phyloP scores from a whole-genome alignment of 1,140 invertebrate genomes.

The Euwallacea fornicatus region DNA sequence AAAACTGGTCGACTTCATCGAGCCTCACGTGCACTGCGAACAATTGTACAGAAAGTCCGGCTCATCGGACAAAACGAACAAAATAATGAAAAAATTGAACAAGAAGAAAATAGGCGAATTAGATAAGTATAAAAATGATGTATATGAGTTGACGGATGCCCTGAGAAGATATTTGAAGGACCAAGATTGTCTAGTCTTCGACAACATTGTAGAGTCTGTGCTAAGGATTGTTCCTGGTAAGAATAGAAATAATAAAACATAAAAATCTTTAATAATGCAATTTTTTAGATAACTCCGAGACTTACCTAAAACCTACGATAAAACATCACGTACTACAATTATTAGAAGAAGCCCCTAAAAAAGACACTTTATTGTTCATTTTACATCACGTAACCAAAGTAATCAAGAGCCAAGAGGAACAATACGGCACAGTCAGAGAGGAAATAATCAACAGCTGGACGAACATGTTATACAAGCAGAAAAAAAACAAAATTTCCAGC shows the following conservation, averaged over 20 bases:
- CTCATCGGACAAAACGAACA: conserved; percentile 40
- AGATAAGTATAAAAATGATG: conserved; percentile 42
- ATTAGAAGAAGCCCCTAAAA: conserved; percentile 38
- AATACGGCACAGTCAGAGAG: conserved; percentile 19
- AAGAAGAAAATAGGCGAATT: conserved; percentile 42
- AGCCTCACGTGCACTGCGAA: conserved; percentile 34
- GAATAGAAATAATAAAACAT: conserved; percentile 1
- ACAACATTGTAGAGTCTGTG: conserved; percentile 71
- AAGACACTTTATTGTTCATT: conserved; percentile 85
- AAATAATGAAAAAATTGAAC: conserved; percentile 43
- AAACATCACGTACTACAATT: conserved; percentile 21
- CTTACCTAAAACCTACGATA: conserved; percentile 27
- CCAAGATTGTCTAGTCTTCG: conserved; percentile 80
- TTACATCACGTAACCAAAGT: conserved; percentile 89
- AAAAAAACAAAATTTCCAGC: conserved; percentile 18
- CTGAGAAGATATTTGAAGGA: conserved; percentile 43
- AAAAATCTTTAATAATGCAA: conserved; percentile 1
- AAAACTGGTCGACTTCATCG: conserved; percentile 41
- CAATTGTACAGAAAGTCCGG: conserved; percentile 42
- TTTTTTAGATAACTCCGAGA: conserved; percentile 31
- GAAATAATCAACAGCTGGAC: conserved; percentile 36
- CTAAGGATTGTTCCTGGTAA: conserved; percentile 32
- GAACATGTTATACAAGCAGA: conserved; percentile 30
- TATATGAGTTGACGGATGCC: conserved; percentile 40
- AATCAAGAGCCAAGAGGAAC: conserved; percentile 65